A percentile compares a stretch with the other conserved stretches of the same genome.
phyloP scores from a whole-genome alignment of 2,113 vertebrate species.

The Nestor notabilis region DNA sequence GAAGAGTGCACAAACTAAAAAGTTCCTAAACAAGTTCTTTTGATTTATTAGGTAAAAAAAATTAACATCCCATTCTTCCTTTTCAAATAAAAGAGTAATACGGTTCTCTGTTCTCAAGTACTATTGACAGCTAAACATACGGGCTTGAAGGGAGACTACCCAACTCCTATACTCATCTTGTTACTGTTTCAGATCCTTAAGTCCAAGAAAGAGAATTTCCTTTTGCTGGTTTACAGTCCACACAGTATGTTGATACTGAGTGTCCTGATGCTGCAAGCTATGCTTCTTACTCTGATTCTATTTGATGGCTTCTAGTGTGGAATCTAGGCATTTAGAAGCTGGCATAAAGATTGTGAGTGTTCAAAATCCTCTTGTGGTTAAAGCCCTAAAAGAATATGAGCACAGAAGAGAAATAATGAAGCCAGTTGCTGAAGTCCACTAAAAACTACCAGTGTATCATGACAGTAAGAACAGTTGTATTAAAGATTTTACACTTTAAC shows the following conservation, averaged over 20 bases:
- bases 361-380: not conserved
- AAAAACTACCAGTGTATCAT: not conserved
- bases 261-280: not conserved
- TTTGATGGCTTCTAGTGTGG: not conserved
- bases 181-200: not conserved
- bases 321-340: not conserved
- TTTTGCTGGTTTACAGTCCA: not conserved
- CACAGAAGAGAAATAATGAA: not conserved
- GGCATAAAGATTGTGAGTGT: not conserved
- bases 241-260: not conserved
- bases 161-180: not conserved
- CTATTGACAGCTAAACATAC: not conserved
- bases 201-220: not conserved
- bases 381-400: not conserved
- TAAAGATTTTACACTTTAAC: not conserved
- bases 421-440: not conserved
- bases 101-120: not conserved
- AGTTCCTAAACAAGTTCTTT: not conserved
- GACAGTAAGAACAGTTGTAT: not conserved
- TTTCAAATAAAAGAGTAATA: not conserved
- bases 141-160: not conserved
- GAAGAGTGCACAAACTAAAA: not conserved
- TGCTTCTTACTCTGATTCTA: not conserved
- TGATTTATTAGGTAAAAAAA: not conserved
- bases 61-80: not conserved